A percentile compares a stretch with the other conserved stretches of the same genome.
Conservation (phyloP, 2,888 invertebrate genomes). For the Ctena decussata region DNA sequence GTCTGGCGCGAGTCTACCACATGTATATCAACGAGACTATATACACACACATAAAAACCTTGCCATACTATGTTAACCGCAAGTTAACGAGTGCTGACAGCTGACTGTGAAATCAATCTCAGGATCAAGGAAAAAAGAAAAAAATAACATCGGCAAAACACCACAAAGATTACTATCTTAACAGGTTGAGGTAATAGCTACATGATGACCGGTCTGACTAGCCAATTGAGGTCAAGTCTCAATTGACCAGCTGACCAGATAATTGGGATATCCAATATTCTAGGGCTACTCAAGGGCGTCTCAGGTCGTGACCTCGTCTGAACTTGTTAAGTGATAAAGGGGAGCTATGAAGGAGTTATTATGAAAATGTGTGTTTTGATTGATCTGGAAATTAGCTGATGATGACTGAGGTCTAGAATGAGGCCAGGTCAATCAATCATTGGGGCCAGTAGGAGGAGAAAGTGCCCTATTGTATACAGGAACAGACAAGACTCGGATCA, state of each 20-base stretch:
- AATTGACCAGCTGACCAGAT: not conserved
- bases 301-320: not conserved
- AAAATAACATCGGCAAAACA: not conserved
- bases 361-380: too few relatives aligned
- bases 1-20: not conserved
- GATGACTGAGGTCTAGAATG: too few relatives aligned
- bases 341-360: not conserved
- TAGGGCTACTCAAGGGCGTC: not conserved
- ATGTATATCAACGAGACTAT: constrained; percentile 4
- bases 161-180: not conserved
- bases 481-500: too few relatives aligned
- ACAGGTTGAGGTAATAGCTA: not conserved
- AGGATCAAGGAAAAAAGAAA: not conserved
- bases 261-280: not conserved
- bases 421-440: too few relatives aligned
- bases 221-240: not conserved
- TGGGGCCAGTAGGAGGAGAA: too few relatives aligned
- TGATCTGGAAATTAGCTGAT: too few relatives aligned
- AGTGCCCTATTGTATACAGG: too few relatives aligned
- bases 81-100: not conserved
- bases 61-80: not conserved
- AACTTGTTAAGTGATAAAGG: not conserved
- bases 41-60: constrained; percentile 1
- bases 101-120: not conserved
- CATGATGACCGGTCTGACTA: too few relatives aligned